Evolutionary conservation across 2,113 vertebrate genomes (phyloP).

Genomic region (Hipposideros armiger): DNA sequence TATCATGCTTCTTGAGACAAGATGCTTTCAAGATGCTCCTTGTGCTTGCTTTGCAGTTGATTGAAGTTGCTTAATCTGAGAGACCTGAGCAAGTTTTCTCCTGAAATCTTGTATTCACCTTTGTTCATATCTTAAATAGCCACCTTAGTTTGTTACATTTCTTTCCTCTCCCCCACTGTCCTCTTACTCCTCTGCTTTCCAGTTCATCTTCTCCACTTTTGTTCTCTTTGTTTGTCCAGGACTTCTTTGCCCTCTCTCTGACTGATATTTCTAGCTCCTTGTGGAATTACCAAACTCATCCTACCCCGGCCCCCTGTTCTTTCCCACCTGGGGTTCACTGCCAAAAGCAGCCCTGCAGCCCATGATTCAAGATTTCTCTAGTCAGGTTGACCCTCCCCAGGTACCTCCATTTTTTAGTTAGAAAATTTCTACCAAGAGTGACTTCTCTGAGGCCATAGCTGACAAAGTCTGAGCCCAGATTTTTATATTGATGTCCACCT

Average conservation of each 20-base stretch:
- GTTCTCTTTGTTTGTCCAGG: background rate
- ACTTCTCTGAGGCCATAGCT: background rate
- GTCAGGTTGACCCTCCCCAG: background rate
- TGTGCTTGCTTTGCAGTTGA: background rate
- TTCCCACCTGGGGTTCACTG: background rate
- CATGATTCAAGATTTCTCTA: background rate
- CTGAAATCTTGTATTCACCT: background rate
- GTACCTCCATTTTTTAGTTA: background rate
- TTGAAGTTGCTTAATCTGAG: background rate
- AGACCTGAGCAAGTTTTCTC: background rate
- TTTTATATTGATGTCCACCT: background rate
- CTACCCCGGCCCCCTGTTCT: background rate
- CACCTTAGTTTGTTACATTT: background rate
- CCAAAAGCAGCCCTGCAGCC: background rate
- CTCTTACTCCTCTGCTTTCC: background rate
- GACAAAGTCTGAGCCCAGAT: background rate
- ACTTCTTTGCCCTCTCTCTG: background rate
- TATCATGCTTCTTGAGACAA: slow-evolving; percentile 62
- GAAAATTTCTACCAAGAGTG: background rate
- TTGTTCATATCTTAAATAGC: background rate
- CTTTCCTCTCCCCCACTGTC: background rate
- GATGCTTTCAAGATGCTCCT: background rate
- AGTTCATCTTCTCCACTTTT: background rate
- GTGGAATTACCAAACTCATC: background rate
- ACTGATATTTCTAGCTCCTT: background rate